phyloP scores from a whole-genome alignment of 2,113 vertebrate genomes.

The Heteronetta atricapilla region DNA sequence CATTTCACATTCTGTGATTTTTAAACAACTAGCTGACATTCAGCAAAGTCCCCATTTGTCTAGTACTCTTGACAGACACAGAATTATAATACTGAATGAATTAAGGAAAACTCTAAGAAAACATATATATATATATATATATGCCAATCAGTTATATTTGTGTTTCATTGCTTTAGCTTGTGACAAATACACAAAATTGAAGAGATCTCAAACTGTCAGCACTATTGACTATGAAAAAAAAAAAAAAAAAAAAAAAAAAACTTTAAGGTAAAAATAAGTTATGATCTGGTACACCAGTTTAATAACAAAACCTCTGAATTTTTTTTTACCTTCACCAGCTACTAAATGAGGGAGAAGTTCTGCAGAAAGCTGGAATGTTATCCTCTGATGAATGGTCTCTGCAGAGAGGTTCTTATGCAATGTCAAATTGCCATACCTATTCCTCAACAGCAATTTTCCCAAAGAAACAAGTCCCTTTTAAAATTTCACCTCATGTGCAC shows the following conservation, averaged over 20 bases:
- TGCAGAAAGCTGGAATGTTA: neutral
- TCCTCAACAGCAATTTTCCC: neutral
- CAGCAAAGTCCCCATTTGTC: neutral
- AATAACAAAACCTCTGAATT: neutral
- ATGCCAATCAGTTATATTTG: fast-evolving
- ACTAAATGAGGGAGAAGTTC: neutral
- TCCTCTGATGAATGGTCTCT: neutral
- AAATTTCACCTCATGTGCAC: neutral
- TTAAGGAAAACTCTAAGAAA: neutral
- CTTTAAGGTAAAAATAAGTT: neutral
- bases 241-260: neutral
- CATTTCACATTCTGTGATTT: neutral
- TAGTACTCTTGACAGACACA: neutral
- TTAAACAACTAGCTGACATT: neutral
- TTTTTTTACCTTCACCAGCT: neutral
- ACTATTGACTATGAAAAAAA: neutral
- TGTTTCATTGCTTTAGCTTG: neutral
- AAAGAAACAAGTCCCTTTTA: neutral
- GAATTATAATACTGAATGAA: neutral
- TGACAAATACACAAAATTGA: neutral
- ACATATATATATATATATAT: neutral
- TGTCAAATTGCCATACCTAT: neutral
- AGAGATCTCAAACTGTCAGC: neutral
- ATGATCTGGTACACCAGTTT: neutral
- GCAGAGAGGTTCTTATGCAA: neutral